These are phyloP conservation scores for Drosophila fungiperda DNA, from an alignment of 2,888 invertebrate genomes.

Conservation along the genomic window DNA sequence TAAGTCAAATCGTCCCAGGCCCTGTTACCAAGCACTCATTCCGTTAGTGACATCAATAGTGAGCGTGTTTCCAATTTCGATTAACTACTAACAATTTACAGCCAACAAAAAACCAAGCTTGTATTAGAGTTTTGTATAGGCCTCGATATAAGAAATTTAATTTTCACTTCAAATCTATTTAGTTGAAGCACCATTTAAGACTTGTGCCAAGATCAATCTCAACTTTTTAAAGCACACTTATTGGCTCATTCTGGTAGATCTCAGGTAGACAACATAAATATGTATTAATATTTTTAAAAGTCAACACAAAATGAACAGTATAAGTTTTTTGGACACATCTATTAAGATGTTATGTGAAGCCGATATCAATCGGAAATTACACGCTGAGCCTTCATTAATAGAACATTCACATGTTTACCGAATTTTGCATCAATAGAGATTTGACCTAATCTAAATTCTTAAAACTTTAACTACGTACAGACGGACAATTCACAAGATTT, in stretches of 20 bases:
- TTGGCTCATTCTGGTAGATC: not conserved
- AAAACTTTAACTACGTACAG: not conserved
- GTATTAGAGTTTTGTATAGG: not conserved
- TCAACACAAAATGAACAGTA: not conserved
- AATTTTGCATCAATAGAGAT: not conserved
- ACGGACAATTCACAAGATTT: not conserved
- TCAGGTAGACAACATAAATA: not conserved
- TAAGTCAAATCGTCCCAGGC: constrained; percentile 37
- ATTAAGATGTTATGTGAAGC: not conserved
- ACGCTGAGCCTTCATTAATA: not conserved
- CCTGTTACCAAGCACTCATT: constrained; percentile 49
- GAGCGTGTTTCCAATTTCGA: constrained; percentile 17
- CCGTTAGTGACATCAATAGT: constrained; percentile 46
- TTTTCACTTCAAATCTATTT: not conserved
- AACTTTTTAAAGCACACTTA: not conserved
- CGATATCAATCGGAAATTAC: too few species aligned
- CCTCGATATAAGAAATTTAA: not conserved
- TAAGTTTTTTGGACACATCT: not conserved
- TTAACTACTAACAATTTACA: not conserved
- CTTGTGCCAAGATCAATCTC: too few species aligned
- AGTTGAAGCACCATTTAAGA: not conserved
- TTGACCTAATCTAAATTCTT: not conserved
- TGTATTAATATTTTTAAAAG: not conserved
- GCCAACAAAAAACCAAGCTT: not conserved
- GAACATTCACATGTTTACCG: not conserved